Evolutionary conservation across 2,888 invertebrate species (phyloP), one percentile per base, ranked within the genome.

Genomic region (Chalcis sispes): DNA sequence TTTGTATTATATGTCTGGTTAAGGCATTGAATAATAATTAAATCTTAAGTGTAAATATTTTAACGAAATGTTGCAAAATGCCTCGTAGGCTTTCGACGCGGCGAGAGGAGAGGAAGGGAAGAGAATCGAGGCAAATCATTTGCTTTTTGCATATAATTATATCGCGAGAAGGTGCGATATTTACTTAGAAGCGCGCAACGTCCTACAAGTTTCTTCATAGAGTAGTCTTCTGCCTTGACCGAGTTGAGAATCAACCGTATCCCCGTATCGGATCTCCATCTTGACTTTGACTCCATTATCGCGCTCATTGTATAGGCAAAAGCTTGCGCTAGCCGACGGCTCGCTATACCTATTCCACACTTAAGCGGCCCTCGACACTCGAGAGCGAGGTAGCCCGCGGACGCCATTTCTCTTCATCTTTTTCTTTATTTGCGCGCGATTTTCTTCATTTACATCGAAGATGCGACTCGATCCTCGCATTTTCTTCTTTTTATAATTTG

Each of bases 231-330:
- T 82, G 81, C 87, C 87, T 87, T 87, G 87, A 86, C 87, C 87
- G 86, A 87, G 86, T 87, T 87, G 83, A 82, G 83, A 70, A n/a
- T 48, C n/a, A 81, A 4, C 13, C 42, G 10, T 36, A 36, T 4
- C 84, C 85, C 87, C 87, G 85, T 87, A 83, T 86, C 86, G 85
- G 83, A 85, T 86, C 86, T 84, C 86, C 81, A 84, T 85, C 85
- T 86, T 87, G 87, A 87, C 87, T 87, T 87, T 86, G 87, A 87
- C 86, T 87, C 81, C 84, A 85, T 87, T 87, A 86, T 82, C 82
- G 75, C 78, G 71, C 59, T 70, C 59, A 78, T 79, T 75, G 78
- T 65, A 70, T 74, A 46, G 70, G 46, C 64, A 40, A 36, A 50
- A 3, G 29, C 65, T 20, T 18, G 20, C 36, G 23, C 15, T 7